Conservation (phyloP, 2,113 vertebrate species). For the Ailuropoda melanoleuca region DNA sequence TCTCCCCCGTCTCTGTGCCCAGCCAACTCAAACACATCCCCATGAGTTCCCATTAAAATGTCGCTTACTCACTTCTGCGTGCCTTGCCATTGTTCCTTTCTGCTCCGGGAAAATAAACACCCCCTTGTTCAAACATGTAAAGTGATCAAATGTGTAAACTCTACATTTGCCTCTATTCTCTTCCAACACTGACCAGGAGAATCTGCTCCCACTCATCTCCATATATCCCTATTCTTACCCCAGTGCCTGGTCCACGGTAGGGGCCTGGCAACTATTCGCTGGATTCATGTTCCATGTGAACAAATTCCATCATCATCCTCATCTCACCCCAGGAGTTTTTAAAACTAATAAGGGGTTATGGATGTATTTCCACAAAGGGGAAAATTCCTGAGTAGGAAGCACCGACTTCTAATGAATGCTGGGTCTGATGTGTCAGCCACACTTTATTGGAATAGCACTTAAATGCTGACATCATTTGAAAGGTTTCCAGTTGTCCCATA, state of each 20-base stretch:
- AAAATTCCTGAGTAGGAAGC: neutral
- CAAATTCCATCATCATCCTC: neutral
- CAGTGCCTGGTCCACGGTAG: neutral
- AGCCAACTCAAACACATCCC: neutral
- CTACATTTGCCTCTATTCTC: neutral
- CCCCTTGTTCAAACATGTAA: neutral
- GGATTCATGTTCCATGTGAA: neutral
- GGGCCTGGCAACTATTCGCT: neutral
- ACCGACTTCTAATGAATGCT: neutral
- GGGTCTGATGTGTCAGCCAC: neutral
- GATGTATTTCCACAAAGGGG: neutral
- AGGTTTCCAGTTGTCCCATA: neutral
- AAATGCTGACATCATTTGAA: neutral
- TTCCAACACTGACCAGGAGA: neutral
- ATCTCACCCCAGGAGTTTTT: neutral
- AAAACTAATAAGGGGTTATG: neutral
- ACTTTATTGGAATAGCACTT: neutral
- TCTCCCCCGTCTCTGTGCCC: neutral
- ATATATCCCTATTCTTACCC: neutral
- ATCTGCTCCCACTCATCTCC: neutral
- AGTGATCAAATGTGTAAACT: neutral
- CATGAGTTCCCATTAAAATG: neutral
- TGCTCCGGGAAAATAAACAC: neutral
- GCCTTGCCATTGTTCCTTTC: neutral
- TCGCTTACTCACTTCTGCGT: neutral